phyloP scores from a whole-genome alignment of 92 coral and sea anemone genomes.

The Phenganax marumi region DNA sequence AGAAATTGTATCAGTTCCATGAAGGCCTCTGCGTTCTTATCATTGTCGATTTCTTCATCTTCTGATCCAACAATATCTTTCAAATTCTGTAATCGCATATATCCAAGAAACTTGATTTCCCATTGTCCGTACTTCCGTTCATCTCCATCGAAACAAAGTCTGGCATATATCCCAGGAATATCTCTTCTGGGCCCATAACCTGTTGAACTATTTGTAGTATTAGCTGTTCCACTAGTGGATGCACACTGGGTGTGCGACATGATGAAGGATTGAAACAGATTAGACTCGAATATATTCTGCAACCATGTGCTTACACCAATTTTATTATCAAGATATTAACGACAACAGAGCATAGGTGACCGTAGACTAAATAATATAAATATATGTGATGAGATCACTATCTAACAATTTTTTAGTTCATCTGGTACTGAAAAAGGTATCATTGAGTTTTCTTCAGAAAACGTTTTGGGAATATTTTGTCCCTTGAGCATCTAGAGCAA shows the following conservation, averaged over 20 bases:
- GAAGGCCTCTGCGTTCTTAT: constrained; percentile 50
- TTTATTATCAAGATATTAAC: background rate
- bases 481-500: too few relatives aligned
- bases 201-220: constrained; percentile 31
- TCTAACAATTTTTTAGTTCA: too few relatives aligned
- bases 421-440: too few relatives aligned
- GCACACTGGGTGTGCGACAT: too few relatives aligned
- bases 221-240: too few relatives aligned
- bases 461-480: too few relatives aligned
- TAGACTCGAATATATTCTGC: background rate
- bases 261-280: background rate
- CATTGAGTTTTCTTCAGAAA: too few relatives aligned
- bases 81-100: constrained; percentile 42
- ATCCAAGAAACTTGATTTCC: constrained; percentile 54
- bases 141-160: constrained; percentile 55
- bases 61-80: constrained; percentile 22
- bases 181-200: constrained; percentile 61
- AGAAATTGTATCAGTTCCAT: constrained; percentile 43
- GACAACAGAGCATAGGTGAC: background rate
- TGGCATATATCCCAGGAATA: constrained; percentile 33
- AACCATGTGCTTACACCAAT: background rate
- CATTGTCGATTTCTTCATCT: background rate
- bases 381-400: background rate
- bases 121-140: constrained; percentile 54
- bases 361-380: background rate